Base-by-base conservation (phyloP, 2,113 vertebrate genomes). In the Promerops cafer region DNA sequence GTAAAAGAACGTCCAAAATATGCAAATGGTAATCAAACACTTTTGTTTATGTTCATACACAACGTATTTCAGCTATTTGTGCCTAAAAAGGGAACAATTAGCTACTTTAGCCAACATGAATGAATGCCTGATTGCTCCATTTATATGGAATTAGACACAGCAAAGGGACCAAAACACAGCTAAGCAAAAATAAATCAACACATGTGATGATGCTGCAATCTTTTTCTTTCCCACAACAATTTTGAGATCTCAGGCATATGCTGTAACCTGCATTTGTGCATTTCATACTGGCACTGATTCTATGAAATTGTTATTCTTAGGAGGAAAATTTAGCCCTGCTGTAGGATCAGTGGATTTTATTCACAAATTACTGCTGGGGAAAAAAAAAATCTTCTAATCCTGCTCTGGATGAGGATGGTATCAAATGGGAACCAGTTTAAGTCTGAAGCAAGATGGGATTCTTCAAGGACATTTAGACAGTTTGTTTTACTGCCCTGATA, bases 21-120 rank as follows among this genome's bases (percentile, higher is more conserved):
- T 61, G 90, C 80, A 97, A 94, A 94, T 91, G 57, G 49, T 53
- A 94, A 97, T 97, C 93, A 97, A 96, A 88, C 66, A 63, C 78
- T 95, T 92, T 96, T 97, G 94, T 95, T 94, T 87, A 54, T 88
- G 52, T 83, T 93, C 75, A 87, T 28, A 92, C 64, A 95, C 90
- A 94, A 93, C 40, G 7, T 53, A 92, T 82, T 94, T 87, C 76
- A 93, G 52, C 65, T 77, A 84, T 37, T 79, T 71, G 50, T 83
- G 75, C 30, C 69, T 75, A 95, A 96, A 90, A 93, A 42, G 20
- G 76, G 76, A 95, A 75, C 37, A 4, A 21, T 89, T 78, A 95
- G 89, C 70, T 80, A 79, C 63, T 24, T 84, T 13, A 91, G 75
- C 68, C 72, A 90, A 91, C 37, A 74, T 90, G 78, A 94, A 97